These are phyloP conservation scores for Lacanobia oleracea DNA, from an alignment of 2,888 invertebrate species.

Conservation along the genomic window DNA sequence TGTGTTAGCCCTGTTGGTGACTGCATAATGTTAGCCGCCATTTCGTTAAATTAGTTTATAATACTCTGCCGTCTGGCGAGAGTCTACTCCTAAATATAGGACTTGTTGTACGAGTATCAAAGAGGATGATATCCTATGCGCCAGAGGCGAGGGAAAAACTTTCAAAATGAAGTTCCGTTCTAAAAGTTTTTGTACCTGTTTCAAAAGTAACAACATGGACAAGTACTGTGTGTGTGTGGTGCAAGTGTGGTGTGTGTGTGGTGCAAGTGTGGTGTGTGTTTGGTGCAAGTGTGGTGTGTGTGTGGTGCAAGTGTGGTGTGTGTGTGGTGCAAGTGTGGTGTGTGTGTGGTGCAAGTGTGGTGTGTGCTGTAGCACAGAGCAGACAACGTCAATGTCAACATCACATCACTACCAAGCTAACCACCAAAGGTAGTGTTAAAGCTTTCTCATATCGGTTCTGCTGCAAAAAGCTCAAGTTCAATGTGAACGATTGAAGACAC, in stretches of 20 bases:
- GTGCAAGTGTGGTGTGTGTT: no score
- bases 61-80: constrained; percentile 8
- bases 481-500: background rate
- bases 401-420: no score
- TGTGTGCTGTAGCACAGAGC: no score
- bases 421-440: no score
- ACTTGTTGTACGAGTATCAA: background rate
- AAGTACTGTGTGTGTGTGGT: no score
- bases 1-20: background rate
- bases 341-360: no score
- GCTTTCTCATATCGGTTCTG: no score
- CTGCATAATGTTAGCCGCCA: background rate
- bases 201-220: background rate
- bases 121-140: background rate
- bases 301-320: no score
- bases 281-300: no score
- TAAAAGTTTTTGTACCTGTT: background rate
- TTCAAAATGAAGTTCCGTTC: background rate
- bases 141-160: background rate
- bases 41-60: constrained; percentile 8
- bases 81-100: constrained; percentile 12
- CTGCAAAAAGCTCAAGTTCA: background rate
- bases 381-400: no score
- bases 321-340: no score
- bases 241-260: no score